Conservation (phyloP, 2,888 invertebrate genomes). For the Calameuta pallipes region DNA sequence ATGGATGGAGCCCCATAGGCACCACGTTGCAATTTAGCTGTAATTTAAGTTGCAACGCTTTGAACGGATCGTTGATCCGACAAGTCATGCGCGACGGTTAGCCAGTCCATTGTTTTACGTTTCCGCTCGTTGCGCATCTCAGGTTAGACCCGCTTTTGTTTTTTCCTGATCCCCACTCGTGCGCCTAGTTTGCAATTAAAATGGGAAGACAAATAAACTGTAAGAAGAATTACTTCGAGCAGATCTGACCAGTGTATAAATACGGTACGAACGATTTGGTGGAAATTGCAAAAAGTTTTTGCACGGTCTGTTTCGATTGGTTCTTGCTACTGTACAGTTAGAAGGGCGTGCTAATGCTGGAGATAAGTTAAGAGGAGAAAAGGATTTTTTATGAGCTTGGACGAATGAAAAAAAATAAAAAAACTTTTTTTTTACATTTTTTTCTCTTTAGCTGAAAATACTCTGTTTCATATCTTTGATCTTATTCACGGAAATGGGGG, state of each 20-base stretch:
- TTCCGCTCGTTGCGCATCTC: constrained; percentile 23
- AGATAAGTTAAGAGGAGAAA: background rate
- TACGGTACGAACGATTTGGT: background rate
- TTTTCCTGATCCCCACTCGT: background rate
- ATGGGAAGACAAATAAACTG: background rate
- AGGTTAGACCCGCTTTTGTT: background rate
- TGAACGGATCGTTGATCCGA: constrained; percentile 45
- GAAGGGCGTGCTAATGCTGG: background rate
- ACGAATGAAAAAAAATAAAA: too few relatives aligned
- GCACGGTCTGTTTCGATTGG: background rate
- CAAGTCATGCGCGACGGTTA: constrained; percentile 42
- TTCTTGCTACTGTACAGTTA: background rate
- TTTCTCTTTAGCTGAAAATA: background rate
- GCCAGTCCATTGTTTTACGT: constrained; percentile 40
- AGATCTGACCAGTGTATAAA: background rate
- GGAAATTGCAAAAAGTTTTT: background rate
- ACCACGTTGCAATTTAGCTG: constrained; percentile 5
- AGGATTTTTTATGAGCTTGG: background rate
- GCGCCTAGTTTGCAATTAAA: background rate
- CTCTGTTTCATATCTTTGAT: background rate
- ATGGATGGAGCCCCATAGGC: background rate
- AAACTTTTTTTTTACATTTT: too few relatives aligned
- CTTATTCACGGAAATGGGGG: constrained; percentile 3
- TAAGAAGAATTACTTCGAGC: background rate
- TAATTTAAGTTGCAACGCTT: constrained; percentile 21